Conservation (phyloP, 2,888 invertebrate genomes). For the Cerastis rubricosa region DNA sequence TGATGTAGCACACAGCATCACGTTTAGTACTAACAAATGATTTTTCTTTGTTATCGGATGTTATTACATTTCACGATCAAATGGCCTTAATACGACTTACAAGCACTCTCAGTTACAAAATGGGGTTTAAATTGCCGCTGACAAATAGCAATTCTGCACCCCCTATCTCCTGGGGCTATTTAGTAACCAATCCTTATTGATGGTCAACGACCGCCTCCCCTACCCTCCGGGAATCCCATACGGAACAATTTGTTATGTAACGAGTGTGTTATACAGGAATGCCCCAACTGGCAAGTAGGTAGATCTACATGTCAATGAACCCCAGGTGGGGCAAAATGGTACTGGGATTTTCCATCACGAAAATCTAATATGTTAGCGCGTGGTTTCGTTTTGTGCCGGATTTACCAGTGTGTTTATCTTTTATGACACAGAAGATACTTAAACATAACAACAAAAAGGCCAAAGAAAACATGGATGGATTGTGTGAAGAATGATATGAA, state of each 20-base stretch:
- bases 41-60: background rate
- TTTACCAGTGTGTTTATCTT: no score
- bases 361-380: background rate
- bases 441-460: no score
- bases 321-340: background rate
- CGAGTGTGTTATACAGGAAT: constrained; percentile 6
- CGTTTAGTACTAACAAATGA: background rate
- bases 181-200: constrained; percentile 9
- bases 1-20: background rate
- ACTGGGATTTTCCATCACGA: background rate
- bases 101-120: background rate
- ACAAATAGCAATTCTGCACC: background rate
- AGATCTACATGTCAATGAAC: background rate
- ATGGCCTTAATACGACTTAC: background rate
- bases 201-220: constrained; percentile 6
- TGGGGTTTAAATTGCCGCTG: constrained; percentile 15
- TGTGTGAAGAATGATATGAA: background rate
- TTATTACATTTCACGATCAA: background rate
- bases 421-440: no score
- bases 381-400: background rate
- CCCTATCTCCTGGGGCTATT: constrained; percentile 34
- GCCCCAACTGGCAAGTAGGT: background rate
- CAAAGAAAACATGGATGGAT: background rate
- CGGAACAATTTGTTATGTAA: constrained; percentile 6
- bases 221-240: constrained; percentile 29